phyloP scores from a whole-genome alignment of 2,113 vertebrate genomes.

The Dendrocopos noguchii region DNA sequence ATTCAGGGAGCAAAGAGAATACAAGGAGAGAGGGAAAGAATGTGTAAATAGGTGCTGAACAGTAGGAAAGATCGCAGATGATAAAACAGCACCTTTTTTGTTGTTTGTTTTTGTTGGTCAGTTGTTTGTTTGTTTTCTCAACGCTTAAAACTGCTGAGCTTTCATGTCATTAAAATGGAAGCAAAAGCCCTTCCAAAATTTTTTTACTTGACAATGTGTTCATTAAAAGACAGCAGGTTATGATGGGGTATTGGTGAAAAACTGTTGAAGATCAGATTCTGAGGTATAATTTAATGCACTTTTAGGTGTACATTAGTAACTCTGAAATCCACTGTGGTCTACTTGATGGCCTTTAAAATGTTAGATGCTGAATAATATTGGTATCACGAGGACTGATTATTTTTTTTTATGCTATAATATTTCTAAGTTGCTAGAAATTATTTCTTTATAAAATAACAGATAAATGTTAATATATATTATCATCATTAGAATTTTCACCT shows the following conservation, averaged over 20 bases:
- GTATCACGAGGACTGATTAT: no score
- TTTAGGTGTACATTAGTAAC: not conserved
- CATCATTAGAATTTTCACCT: no score
- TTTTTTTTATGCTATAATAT: no score
- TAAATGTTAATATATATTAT: no score
- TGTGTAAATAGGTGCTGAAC: not conserved
- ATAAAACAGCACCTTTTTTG: not conserved
- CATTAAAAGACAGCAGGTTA: not conserved
- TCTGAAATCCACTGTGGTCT: no score
- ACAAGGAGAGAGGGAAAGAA: not conserved
- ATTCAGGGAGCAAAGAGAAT: not conserved
- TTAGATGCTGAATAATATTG: no score
- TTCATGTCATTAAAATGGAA: not conserved
- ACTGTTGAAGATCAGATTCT: not conserved
- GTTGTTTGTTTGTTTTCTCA: no score
- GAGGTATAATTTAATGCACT: not conserved
- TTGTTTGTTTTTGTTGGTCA: not conserved
- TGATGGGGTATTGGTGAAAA: not conserved
- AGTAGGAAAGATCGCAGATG: not conserved
- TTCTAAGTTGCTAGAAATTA: no score
- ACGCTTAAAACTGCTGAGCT: not conserved
- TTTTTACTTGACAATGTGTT: not conserved
- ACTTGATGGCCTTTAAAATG: no score
- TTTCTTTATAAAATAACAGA: no score
- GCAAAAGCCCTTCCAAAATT: not conserved